These are phyloP conservation scores for Siphamia tubifer DNA, from an alignment of 2,113 vertebrate genomes.

Conservation along the genomic window DNA sequence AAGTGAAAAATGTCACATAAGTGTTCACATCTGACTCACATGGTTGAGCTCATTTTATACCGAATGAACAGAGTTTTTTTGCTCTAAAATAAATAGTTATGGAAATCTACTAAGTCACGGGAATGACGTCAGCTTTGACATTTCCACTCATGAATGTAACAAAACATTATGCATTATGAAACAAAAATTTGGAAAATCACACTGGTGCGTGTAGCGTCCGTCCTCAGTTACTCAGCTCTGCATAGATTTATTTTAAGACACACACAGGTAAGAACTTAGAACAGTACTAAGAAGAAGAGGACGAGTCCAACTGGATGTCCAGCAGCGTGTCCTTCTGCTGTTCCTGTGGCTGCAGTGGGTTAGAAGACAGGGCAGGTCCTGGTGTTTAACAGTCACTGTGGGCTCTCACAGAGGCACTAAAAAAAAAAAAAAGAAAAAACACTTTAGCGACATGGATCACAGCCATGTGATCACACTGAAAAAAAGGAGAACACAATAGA, in stretches of 20 bases:
- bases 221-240: slow-evolving; percentile 51
- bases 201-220: slow-evolving; percentile 38
- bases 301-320: neutral
- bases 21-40: too few relatives aligned
- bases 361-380: slow-evolving; percentile 25
- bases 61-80: too few relatives aligned
- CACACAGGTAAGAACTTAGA: slow-evolving; percentile 59
- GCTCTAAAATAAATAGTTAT: too few relatives aligned
- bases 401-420: slow-evolving; percentile 74
- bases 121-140: too few relatives aligned
- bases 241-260: slow-evolving; percentile 74
- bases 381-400: slow-evolving; percentile 36
- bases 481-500: too few relatives aligned
- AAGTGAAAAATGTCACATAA: too few relatives aligned
- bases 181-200: neutral
- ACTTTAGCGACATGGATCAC: neutral
- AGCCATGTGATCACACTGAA: neutral
- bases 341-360: neutral
- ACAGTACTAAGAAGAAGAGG: slow-evolving; percentile 43
- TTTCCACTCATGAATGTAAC: slow-evolving; percentile 2
- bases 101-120: too few relatives aligned
- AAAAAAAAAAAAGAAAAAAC: neutral
- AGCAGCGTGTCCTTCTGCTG: neutral
- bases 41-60: too few relatives aligned
- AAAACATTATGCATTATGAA: slow-evolving; percentile 1